These are phyloP conservation scores for Trichonephila clavata DNA, from an alignment of 1,140 invertebrate species.

Conservation along the genomic window DNA sequence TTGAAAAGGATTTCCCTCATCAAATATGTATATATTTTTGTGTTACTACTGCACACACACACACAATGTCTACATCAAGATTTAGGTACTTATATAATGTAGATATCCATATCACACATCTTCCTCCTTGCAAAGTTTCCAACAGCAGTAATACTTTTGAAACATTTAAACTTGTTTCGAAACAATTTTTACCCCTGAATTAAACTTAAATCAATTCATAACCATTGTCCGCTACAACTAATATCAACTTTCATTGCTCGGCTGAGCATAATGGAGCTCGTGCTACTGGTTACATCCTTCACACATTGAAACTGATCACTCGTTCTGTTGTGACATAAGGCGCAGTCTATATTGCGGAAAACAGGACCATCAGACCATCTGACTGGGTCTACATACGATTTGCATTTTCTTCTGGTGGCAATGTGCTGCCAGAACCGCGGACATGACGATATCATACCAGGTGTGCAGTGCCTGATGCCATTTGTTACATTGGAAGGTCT, in stretches of 20 bases:
- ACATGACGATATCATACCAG: conserved; percentile 43
- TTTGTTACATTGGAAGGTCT: not conserved
- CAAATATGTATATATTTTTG: too few species aligned
- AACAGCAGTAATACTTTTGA: too few species aligned
- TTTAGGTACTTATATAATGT: too few species aligned
- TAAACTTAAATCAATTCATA: not conserved
- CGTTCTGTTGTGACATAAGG: conserved; percentile 53
- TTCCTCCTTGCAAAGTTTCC: too few species aligned
- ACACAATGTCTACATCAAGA: too few species aligned
- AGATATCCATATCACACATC: too few species aligned
- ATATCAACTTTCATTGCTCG: conserved; percentile 42
- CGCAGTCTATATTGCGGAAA: conserved; percentile 62
- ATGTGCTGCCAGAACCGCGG: conserved; percentile 46
- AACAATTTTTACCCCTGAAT: not conserved
- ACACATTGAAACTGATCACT: not conserved
- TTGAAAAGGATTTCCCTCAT: too few species aligned
- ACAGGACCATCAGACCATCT: conserved; percentile 27
- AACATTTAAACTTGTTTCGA: too few species aligned
- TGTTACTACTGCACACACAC: too few species aligned
- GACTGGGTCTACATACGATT: conserved; percentile 60
- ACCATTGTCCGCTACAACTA: conserved; percentile 41
- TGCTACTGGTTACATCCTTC: not conserved
- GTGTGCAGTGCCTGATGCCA: conserved; percentile 28
- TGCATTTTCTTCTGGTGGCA: not conserved
- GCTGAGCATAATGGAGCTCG: conserved; percentile 23